Conservation (phyloP, 2,113 vertebrate species). For the Ammospiza caudacuta region DNA sequence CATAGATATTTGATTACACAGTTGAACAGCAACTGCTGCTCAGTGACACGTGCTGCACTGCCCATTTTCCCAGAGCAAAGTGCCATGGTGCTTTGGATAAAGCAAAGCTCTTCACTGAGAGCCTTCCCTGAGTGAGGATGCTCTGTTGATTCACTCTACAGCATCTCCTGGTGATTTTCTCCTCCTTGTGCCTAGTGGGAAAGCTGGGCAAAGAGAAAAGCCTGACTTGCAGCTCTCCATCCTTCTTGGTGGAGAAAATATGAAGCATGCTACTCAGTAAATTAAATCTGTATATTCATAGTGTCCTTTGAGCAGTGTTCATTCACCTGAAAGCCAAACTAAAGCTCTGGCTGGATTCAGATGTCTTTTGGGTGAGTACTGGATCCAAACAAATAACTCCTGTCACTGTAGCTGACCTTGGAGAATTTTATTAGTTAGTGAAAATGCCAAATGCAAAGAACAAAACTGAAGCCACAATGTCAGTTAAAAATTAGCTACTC, state of each 20-base stretch:
- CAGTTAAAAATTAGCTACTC: not conserved
- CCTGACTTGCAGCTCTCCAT: not conserved
- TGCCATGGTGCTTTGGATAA: not conserved
- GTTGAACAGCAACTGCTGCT: not conserved
- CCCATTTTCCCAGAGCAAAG: not conserved
- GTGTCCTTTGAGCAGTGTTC: not conserved
- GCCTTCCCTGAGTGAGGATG: not conserved
- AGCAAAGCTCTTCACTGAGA: not conserved
- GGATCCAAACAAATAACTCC: not conserved
- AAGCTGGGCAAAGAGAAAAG: not conserved
- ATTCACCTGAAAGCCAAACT: not conserved
- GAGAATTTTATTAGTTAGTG: conserved; percentile 4
- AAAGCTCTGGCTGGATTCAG: not conserved
- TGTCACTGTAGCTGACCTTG: not conserved
- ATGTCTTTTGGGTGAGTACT: not conserved
- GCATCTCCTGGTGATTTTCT: not conserved
- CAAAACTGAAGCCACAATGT: not conserved
- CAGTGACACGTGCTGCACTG: not conserved
- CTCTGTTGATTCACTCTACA: not conserved
- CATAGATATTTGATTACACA: not conserved
- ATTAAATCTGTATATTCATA: not conserved
- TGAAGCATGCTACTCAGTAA: not conserved
- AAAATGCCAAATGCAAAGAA: not conserved
- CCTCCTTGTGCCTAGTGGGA: not conserved
- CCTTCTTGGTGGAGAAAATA: not conserved